Evolutionary conservation across 2,888 invertebrate species (phyloP).

Genomic region (Heteromyza rotundicornis): DNA sequence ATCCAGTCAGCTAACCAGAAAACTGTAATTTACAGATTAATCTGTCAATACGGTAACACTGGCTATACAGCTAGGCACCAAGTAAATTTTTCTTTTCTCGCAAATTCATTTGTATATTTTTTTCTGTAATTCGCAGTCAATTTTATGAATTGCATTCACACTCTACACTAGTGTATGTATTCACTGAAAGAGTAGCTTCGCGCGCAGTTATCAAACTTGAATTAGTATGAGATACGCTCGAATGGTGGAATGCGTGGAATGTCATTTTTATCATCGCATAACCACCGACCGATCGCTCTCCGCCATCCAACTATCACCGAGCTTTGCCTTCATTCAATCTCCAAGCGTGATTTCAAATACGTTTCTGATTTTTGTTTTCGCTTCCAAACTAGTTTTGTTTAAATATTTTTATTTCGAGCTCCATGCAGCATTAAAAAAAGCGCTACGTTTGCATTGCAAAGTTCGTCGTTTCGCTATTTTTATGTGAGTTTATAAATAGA

Average conservation of each 20-base stretch:
- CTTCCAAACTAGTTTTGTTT: not conserved
- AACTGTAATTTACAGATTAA: no score
- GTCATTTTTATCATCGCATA: not conserved
- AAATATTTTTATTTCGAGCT: no score
- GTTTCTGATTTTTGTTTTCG: not conserved
- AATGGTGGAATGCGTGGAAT: constrained; percentile 23
- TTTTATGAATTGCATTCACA: no score
- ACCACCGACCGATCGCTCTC: no score
- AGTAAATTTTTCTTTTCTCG: not conserved
- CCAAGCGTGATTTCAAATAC: not conserved
- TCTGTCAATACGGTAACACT: no score
- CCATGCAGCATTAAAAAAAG: no score
- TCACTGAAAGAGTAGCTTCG: constrained; percentile 17
- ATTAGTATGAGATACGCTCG: constrained; percentile 18
- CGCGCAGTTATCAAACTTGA: not conserved
- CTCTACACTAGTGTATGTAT: constrained; percentile 2
- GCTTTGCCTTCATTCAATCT: not conserved
- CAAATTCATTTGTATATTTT: not conserved
- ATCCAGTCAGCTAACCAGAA: no score
- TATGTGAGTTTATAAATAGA: no score
- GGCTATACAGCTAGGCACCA: not conserved
- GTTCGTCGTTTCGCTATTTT: no score
- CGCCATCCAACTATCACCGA: no score
- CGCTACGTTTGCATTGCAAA: no score
- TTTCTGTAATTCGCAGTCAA: no score